These are phyloP conservation scores for Nematolebias whitei DNA, from an alignment of 2,113 vertebrate genomes.

Conservation along the genomic window DNA sequence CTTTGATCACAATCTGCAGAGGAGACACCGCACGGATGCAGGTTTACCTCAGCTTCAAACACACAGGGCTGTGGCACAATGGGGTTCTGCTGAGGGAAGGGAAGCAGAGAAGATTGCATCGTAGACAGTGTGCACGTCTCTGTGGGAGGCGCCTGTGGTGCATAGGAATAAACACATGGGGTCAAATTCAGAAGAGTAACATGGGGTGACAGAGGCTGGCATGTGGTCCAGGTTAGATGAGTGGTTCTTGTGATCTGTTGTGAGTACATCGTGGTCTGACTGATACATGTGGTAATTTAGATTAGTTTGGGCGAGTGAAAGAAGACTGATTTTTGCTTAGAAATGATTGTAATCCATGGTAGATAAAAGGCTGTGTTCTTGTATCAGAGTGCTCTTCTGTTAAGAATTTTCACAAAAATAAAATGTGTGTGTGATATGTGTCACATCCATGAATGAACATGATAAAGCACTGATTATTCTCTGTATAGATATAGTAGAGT, in stretches of 20 bases:
- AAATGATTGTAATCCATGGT: not conserved
- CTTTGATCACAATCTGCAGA: conserved; percentile 66
- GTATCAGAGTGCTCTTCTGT: not conserved
- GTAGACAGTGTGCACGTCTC: conserved; percentile 38
- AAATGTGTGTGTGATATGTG: too few relatives aligned
- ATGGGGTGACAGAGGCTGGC: conserved; percentile 38
- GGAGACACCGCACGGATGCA: conserved; percentile 43
- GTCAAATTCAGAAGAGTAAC: conserved; percentile 49
- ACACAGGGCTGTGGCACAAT: conserved; percentile 49
- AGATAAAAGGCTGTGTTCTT: not conserved
- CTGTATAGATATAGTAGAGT: too few relatives aligned
- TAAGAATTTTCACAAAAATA: not conserved
- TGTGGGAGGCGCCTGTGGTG: conserved; percentile 40
- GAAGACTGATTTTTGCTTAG: conserved; percentile 5
- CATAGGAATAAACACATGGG: conserved; percentile 43
- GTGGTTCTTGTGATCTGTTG: conserved; percentile 27
- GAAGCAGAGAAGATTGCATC: conserved; percentile 70
- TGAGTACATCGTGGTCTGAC: conserved; percentile 3
- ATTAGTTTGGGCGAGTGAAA: conserved; percentile 13
- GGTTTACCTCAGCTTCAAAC: conserved; percentile 59
- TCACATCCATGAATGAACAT: too few relatives aligned
- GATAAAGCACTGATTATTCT: too few relatives aligned
- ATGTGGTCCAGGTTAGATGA: conserved; percentile 40
- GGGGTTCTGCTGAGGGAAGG: conserved; percentile 41
- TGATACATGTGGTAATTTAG: conserved; percentile 5